A percentile compares a stretch with the other conserved stretches of the same genome.
These are phyloP conservation scores for Mantis religiosa DNA, from an alignment of 2,888 invertebrate genomes.

Conservation along the genomic window DNA sequence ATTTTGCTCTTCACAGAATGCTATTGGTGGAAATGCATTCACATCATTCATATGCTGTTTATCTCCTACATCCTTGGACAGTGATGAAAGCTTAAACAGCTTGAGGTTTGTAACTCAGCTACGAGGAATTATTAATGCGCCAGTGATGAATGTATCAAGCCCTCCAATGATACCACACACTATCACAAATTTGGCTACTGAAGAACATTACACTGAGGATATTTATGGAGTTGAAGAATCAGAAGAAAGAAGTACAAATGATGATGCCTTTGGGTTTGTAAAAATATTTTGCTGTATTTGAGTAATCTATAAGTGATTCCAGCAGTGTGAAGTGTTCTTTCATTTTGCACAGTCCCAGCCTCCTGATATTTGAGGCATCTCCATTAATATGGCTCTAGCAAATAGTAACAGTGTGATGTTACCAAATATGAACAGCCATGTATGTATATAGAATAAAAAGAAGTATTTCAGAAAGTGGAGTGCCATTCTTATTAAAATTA, in stretches of 20 bases:
- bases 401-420: no score
- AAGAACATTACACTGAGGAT: slow-evolving; percentile 24
- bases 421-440: no score
- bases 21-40: slow-evolving; percentile 71
- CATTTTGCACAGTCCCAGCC: no score
- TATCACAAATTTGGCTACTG: slow-evolving; percentile 32
- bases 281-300: neutral
- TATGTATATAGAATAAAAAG: no score
- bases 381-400: no score
- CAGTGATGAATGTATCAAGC: slow-evolving; percentile 61
- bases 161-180: slow-evolving; percentile 31
- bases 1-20: slow-evolving; percentile 56
- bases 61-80: slow-evolving; percentile 64
- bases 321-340: no score
- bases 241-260: slow-evolving; percentile 35
- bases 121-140: slow-evolving; percentile 65
- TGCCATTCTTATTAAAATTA: no score
- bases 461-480: no score
- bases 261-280: slow-evolving; percentile 55
- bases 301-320: no score
- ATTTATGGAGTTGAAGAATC: slow-evolving; percentile 27
- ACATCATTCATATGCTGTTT: slow-evolving; percentile 68
- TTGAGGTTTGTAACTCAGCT: slow-evolving; percentile 63
- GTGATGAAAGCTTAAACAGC: slow-evolving; percentile 65
- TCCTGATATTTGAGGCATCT: no score